Percentiles rank a stretch among this genome's conserved stretches.
These are phyloP conservation scores for Rana temporaria DNA, from an alignment of 2,113 vertebrate genomes.

Conservation along the genomic window DNA sequence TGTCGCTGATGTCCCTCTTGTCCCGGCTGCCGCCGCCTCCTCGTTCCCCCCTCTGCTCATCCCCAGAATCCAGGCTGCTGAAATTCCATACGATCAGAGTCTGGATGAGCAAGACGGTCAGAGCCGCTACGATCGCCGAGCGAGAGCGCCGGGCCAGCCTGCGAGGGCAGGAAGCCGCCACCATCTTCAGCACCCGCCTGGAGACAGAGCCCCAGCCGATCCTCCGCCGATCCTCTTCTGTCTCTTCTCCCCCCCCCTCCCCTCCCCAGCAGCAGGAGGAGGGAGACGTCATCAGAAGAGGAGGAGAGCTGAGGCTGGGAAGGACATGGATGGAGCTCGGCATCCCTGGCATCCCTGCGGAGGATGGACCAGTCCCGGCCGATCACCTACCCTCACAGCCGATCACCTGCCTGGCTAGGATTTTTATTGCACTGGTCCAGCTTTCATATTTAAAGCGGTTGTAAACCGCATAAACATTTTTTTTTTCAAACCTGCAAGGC, in stretches of 20 bases:
- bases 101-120: constrained; percentile 89
- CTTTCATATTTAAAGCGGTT: no score
- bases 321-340: constrained; percentile 18
- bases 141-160: constrained; percentile 87
- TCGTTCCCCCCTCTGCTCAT: constrained; percentile 75
- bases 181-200: constrained; percentile 75
- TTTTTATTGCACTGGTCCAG: no score
- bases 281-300: constrained; percentile 76
- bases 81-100: constrained; percentile 94
- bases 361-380: no score
- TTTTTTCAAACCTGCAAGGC: no score
- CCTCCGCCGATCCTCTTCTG: background rate
- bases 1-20: constrained; percentile 71
- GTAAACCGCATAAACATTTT: no score
- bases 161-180: constrained; percentile 83
- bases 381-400: no score
- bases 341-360: no score
- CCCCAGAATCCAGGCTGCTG: constrained; percentile 87
- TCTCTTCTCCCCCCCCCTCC: background rate
- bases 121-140: constrained; percentile 86
- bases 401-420: no score
- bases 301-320: constrained; percentile 61
- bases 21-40: constrained; percentile 66
- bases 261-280: constrained; percentile 66
- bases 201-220: constrained; percentile 22